phyloP scores from a whole-genome alignment of 2,888 invertebrate genomes.

The Mycalesis mineus region DNA sequence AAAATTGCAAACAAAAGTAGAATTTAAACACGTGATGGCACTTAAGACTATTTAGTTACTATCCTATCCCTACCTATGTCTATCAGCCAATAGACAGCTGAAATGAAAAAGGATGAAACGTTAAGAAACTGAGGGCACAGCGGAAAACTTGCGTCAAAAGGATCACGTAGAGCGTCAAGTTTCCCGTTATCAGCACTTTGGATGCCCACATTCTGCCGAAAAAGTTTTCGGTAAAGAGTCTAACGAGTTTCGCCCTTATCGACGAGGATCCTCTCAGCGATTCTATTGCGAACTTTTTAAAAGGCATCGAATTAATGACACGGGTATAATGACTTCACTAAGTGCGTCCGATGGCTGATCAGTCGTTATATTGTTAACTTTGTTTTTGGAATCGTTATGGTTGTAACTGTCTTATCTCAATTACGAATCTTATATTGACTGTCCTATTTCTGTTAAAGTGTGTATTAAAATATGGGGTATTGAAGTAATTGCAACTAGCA shows the following conservation, averaged over 20 bases:
- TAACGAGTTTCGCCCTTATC: conserved; percentile 39
- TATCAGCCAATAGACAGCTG: conserved; percentile 21
- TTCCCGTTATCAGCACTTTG: conserved; percentile 42
- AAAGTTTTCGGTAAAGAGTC: conserved; percentile 43
- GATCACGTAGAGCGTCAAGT: conserved; percentile 42
- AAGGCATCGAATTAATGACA: conserved; percentile 26
- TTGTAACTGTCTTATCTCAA: too few relatives aligned
- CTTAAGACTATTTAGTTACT: neutral
- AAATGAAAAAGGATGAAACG: conserved; percentile 31
- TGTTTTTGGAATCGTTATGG: neutral
- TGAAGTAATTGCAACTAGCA: too few relatives aligned
- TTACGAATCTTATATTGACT: too few relatives aligned
- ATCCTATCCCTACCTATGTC: conserved; percentile 10
- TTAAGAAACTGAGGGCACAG: conserved; percentile 30
- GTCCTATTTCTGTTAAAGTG: too few relatives aligned
- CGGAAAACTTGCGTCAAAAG: conserved; percentile 38
- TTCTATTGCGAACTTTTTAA: conserved; percentile 28
- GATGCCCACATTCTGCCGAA: conserved; percentile 38
- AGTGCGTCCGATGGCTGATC: conserved; percentile 37
- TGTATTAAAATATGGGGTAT: too few relatives aligned
- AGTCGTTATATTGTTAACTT: conserved; percentile 3
- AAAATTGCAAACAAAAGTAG: conserved; percentile 10
- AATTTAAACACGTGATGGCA: conserved; percentile 3
- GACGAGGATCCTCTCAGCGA: conserved; percentile 21
- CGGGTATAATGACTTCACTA: conserved; percentile 39